Evolutionary conservation across 2,888 invertebrate species (phyloP).

Genomic region (Ephialtes manifestator): DNA sequence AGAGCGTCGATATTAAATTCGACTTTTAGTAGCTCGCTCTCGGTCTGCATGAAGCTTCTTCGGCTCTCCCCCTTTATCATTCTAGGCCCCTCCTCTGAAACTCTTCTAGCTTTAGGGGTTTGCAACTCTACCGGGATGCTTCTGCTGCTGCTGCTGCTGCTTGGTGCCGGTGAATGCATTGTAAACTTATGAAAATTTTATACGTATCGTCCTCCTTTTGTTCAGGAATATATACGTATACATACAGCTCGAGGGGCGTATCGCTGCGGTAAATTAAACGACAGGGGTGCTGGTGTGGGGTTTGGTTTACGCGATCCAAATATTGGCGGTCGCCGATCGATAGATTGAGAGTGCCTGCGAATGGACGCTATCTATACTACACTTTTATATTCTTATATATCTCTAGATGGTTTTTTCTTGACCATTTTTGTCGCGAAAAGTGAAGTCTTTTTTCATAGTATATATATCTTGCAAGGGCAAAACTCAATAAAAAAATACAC

Average conservation of each 20-base stretch:
- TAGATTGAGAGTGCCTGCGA: conserved; percentile 12
- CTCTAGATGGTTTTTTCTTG: neutral
- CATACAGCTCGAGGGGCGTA: conserved; percentile 5
- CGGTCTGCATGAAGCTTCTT: conserved; percentile 8
- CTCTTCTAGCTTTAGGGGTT: neutral
- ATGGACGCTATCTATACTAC: conserved; percentile 7
- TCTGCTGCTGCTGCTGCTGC: neutral
- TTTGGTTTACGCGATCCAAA: conserved; percentile 44
- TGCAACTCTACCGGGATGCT: neutral
- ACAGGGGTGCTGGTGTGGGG: conserved; percentile 2
- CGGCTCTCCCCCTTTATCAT: neutral
- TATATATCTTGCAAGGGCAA: no score
- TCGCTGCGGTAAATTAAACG: conserved; percentile 46
- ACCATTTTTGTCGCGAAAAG: no score
- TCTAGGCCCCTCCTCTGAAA: no score
- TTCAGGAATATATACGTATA: conserved; percentile 1
- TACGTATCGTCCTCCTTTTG: conserved; percentile 12
- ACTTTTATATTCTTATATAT: conserved; percentile 7
- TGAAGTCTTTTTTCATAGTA: no score
- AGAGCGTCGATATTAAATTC: conserved; percentile 49
- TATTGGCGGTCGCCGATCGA: conserved; percentile 35
- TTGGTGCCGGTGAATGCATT: conserved; percentile 7
- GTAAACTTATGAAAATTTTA: conserved; percentile 58
- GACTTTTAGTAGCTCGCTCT: conserved; percentile 36
- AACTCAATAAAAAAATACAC: no score